Conservation (phyloP, 2,113 vertebrate genomes). For the Platichthys flesus region DNA sequence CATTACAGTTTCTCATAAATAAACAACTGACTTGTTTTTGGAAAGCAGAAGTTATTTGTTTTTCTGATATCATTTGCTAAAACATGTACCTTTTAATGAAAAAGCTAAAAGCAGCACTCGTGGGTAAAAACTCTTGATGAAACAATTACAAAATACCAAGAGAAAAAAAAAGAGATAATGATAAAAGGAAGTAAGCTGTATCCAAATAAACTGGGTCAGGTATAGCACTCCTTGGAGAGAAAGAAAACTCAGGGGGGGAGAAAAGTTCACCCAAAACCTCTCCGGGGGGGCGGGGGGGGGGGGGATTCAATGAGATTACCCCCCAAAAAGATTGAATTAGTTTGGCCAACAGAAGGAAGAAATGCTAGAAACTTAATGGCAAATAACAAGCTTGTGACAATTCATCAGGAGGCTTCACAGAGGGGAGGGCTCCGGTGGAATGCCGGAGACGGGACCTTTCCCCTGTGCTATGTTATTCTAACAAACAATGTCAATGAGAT, state of each 20-base stretch:
- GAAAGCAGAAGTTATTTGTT: background rate
- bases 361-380: slow-evolving; percentile 80
- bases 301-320: slow-evolving; percentile 76
- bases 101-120: background rate
- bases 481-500: slow-evolving; percentile 85
- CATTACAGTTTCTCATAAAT: background rate
- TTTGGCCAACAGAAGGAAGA: slow-evolving; percentile 78
- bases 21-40: background rate
- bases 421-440: slow-evolving; percentile 77
- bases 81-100: background rate
- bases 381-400: slow-evolving; percentile 86
- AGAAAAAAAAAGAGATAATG: background rate
- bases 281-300: slow-evolving; percentile 18
- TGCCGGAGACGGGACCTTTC: slow-evolving; percentile 79
- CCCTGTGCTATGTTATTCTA: slow-evolving; percentile 82
- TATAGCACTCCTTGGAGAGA: slow-evolving; percentile 35
- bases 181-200: slow-evolving; percentile 22
- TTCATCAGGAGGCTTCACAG: slow-evolving; percentile 80
- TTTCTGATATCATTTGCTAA: background rate
- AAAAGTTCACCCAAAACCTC: slow-evolving; percentile 58
- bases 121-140: background rate
- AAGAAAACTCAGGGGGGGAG: background rate
- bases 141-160: slow-evolving; percentile 4
- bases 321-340: slow-evolving; percentile 81
- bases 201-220: slow-evolving; percentile 72